Evolutionary conservation across 1,140 invertebrate genomes (phyloP), one percentile per base, ranked within the genome.

Genomic region (Drosophila prosaltans): DNA sequence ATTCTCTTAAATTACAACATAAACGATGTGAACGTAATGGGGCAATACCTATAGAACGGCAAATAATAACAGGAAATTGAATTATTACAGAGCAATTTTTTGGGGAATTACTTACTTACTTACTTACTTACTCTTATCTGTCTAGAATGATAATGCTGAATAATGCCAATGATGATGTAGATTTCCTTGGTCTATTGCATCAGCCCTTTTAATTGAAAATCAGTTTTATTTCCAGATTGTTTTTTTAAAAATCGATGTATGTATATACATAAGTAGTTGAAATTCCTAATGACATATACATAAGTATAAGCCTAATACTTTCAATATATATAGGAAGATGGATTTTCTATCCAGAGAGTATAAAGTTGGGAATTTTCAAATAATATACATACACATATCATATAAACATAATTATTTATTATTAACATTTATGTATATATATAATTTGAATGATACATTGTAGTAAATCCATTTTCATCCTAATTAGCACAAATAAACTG

Each of bases 1-100:
- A 24, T 24, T 16, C 57, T 59, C 57, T 59, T 59, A 59, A 59
- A 40, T 59, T 59, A 59, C 57, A 59, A 21, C 57, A 59, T 59
- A 36, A 59, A 59, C 36, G 36, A 59, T 10, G 5, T 9, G 1
- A 48, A 16, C 55, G 16, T 30, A 39, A 36, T 36, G 8, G 55
- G 32, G 32, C 57, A 59, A 59, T 59, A 36, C 55, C 55, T 36
- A 30, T 4, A 30, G 7, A 16, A 58, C 5, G 1, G 36, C 16
- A 30, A 16, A 58, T 36, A 39, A n/a, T 30, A 48, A 16, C 32
- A 59, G 57, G 57, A 59, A 59, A 39, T 39, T 21, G 32, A 26
- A 55, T 28, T 55, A 11, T 54, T 54, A 7, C 3, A 36, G 32
- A 36, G 32, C 2, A 28, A 11, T 36, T 59, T 39, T 32, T 58